Conservation (phyloP, 1,140 invertebrate genomes). For the Stegodyphus dumicola region DNA sequence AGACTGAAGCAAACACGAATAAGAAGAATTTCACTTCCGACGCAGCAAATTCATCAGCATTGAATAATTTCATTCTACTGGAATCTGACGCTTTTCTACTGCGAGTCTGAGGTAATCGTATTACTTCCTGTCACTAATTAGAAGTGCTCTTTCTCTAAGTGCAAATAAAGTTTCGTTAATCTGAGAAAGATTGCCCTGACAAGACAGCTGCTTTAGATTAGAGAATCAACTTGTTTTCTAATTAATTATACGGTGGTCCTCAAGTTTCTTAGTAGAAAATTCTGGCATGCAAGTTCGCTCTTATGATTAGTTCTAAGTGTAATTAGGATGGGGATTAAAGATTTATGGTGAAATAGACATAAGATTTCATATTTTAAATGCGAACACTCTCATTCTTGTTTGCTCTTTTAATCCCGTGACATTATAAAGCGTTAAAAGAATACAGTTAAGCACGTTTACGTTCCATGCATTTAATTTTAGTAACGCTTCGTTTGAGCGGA, state of each 20-base stretch:
- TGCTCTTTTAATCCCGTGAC: not conserved
- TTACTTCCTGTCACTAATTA: constrained; percentile 53
- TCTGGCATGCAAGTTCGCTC: constrained; percentile 24
- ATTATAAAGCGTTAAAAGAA: not conserved
- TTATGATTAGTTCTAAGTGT: constrained; percentile 27
- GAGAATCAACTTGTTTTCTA: constrained; percentile 50
- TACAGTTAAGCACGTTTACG: too few species aligned
- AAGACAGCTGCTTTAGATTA: constrained; percentile 53
- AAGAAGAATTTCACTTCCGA: not conserved
- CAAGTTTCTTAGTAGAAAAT: constrained; percentile 53
- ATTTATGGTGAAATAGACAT: constrained; percentile 14
- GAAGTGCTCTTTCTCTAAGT: constrained; percentile 51
- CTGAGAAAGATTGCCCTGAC: constrained; percentile 55
- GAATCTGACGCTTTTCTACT: not conserved
- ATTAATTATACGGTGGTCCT: constrained; percentile 39
- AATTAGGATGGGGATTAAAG: constrained; percentile 39
- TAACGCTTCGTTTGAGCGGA: too few species aligned
- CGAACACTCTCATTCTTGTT: not conserved
- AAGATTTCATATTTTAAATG: not conserved
- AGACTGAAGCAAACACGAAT: not conserved
- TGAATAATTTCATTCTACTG: constrained; percentile 25
- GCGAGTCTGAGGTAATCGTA: constrained; percentile 41
- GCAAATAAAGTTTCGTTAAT: constrained; percentile 57
- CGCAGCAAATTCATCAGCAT: not conserved
- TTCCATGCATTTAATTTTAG: too few species aligned